Evolutionary conservation across 2,888 invertebrate species (phyloP).

Genomic region (Cosmia trapezina): DNA sequence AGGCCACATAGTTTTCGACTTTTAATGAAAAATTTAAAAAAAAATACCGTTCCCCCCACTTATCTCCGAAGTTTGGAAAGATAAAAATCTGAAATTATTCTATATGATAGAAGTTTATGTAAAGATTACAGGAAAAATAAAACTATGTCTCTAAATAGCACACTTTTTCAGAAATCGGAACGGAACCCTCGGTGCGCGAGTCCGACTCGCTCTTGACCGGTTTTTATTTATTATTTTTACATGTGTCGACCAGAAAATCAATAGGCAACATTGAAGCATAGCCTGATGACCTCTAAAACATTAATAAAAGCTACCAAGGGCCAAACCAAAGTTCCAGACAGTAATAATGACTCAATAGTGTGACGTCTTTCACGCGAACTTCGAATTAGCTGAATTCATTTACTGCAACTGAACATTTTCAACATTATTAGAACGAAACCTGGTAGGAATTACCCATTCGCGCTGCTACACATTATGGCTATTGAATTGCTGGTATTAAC

Average conservation of each 20-base stretch:
- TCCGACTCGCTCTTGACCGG: no score
- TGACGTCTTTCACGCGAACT: conserved; percentile 57
- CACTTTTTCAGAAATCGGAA: no score
- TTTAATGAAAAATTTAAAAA: no score
- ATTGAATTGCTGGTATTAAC: not conserved
- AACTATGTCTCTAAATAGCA: no score
- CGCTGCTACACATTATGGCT: not conserved
- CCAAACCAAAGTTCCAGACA: conserved; percentile 38
- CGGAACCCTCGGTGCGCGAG: no score
- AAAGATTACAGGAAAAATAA: no score
- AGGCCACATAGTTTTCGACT: no score
- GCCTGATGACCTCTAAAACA: conserved; percentile 42
- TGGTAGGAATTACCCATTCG: conserved; percentile 26
- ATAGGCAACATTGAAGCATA: conserved; percentile 18
- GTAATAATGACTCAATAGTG: conserved; percentile 58
- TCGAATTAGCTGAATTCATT: conserved; percentile 56
- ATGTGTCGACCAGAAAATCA: conserved; percentile 31
- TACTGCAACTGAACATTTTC: conserved; percentile 36
- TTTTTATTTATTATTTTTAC: conserved; percentile 3
- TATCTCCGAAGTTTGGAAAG: no score
- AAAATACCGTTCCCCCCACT: no score
- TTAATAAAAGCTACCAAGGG: conserved; percentile 29
- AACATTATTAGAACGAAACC: conserved; percentile 25
- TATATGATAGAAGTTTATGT: no score
- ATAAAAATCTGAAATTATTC: no score